Percentiles rank a stretch among this genome's conserved stretches.
Conservation (phyloP, 2,797 vertebrate species). For the Prunella strophiata region DNA sequence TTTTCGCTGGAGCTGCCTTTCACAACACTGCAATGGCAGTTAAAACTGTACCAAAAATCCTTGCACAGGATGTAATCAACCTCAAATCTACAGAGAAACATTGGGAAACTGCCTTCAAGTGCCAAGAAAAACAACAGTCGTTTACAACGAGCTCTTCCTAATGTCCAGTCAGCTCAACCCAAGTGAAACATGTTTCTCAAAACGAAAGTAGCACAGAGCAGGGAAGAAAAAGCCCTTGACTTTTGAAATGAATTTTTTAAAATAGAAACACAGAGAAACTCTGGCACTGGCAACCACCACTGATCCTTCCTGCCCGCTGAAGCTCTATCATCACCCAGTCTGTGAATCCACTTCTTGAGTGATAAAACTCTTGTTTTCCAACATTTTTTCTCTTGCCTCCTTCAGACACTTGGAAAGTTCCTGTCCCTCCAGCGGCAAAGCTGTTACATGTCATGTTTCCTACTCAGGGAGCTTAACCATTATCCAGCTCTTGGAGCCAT, state of each 20-base stretch:
- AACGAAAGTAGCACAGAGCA: background rate
- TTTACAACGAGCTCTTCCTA: conserved; percentile 69
- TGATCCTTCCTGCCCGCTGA: background rate
- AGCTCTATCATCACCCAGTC: background rate
- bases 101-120: conserved; percentile 66
- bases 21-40: conserved; percentile 49
- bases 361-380: conserved; percentile 22
- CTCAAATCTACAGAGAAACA: conserved; percentile 68
- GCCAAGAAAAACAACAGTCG: conserved; percentile 74
- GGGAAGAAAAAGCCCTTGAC: background rate
- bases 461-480: background rate
- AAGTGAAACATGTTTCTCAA: conserved; percentile 28
- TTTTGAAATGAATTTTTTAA: background rate
- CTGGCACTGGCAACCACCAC: background rate
- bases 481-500: background rate
- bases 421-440: conserved; percentile 19
- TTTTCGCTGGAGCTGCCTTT: conserved; percentile 40
- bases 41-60: conserved; percentile 66
- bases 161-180: conserved; percentile 59
- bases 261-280: background rate
- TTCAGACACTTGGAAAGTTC: conserved; percentile 9
- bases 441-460: background rate
- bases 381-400: background rate
- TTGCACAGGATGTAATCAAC: conserved; percentile 77
- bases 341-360: background rate